A percentile compares a stretch with the other conserved stretches of the same genome.
phyloP scores from a whole-genome alignment of 2,797 vertebrate genomes.

The Tokudaia muenninki region DNA sequence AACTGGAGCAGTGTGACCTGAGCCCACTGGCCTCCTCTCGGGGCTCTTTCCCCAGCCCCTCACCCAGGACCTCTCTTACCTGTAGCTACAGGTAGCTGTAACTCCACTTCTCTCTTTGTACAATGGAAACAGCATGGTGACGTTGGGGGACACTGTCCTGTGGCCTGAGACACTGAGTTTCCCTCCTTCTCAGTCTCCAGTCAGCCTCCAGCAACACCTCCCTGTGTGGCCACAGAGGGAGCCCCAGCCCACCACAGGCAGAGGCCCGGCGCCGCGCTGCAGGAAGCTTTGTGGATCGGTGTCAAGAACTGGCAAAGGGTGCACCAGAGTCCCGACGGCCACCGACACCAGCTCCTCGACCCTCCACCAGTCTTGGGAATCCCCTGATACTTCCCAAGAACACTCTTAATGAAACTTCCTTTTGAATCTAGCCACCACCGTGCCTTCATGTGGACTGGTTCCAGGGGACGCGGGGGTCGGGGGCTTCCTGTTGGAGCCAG shows the following conservation, averaged over 20 bases:
- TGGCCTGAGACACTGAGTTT: neutral
- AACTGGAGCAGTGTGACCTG: constrained; percentile 94
- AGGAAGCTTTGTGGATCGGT: constrained; percentile 94
- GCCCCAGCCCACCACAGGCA: constrained; percentile 66
- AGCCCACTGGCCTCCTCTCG: constrained; percentile 90
- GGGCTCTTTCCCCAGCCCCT: constrained; percentile 80
- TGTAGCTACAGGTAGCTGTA: constrained; percentile 89
- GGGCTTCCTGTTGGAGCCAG: constrained; percentile 41
- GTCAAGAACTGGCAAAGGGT: constrained; percentile 92
- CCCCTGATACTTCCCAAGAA: constrained; percentile 85
- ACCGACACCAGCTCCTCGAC: constrained; percentile 76
- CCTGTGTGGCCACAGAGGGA: constrained; percentile 82
- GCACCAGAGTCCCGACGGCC: constrained; percentile 69
- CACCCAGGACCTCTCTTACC: constrained; percentile 87
- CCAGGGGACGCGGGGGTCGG: neutral
- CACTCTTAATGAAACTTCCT: constrained; percentile 94
- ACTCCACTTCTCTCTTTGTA: neutral
- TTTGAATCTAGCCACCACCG: constrained; percentile 86
- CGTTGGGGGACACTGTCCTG: rapidly evolving
- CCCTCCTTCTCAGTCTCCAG: constrained; percentile 87
- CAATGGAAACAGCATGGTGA: rapidly evolving
- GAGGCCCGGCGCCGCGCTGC: constrained; percentile 76
- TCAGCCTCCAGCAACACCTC: constrained; percentile 86
- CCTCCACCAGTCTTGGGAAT: constrained; percentile 67
- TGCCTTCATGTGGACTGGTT: constrained; percentile 67